phyloP scores from a whole-genome alignment of 2,113 vertebrate species.

The Struthio camelus region DNA sequence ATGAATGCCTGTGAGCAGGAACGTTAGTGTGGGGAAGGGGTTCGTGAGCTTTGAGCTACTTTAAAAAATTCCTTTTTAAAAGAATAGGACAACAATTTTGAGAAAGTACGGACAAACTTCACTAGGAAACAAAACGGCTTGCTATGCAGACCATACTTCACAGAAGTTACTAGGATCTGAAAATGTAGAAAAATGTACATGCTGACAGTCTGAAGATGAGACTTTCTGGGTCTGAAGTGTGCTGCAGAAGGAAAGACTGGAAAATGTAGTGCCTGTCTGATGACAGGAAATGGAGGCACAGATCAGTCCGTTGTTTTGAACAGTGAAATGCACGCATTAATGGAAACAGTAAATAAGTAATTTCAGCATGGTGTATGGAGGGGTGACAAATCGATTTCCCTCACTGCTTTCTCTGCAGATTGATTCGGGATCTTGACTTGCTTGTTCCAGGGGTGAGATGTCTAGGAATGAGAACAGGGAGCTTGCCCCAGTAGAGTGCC shows the following conservation, averaged over 20 bases:
- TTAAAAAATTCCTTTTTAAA: not conserved
- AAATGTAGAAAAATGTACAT: not conserved
- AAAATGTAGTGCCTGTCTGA: not conserved
- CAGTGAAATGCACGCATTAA: not conserved
- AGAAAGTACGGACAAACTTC: not conserved
- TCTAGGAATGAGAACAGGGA: not conserved
- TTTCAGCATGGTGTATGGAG: no score
- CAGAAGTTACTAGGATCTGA: not conserved
- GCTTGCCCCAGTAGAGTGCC: not conserved
- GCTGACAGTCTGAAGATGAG: not conserved
- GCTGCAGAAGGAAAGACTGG: not conserved
- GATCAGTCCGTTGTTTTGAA: not conserved
- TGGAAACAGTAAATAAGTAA: not conserved
- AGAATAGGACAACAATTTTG: not conserved
- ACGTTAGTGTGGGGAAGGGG: not conserved
- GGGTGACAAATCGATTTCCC: not conserved
- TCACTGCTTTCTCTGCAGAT: not conserved
- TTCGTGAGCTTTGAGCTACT: not conserved
- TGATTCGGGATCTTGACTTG: not conserved
- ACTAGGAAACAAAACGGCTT: not conserved
- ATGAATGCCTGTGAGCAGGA: not conserved
- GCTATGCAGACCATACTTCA: no score
- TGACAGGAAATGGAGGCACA: not conserved
- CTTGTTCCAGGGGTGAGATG: not conserved
- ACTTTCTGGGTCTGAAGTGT: not conserved